phyloP scores from a whole-genome alignment of 2,113 vertebrate species.

The Odobenus rosmarus region DNA sequence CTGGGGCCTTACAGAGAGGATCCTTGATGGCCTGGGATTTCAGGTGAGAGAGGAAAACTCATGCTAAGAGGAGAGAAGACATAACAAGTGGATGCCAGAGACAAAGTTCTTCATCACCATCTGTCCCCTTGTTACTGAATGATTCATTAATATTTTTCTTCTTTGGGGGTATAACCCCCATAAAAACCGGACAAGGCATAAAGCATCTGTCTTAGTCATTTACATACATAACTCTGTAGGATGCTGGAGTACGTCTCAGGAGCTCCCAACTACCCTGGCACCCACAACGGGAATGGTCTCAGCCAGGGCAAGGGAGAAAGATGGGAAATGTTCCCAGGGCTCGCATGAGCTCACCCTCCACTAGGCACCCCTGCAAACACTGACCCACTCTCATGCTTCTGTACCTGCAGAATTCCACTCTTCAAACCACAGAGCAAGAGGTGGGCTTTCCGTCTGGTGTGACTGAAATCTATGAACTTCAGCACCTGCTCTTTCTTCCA shows the following conservation, averaged over 20 bases:
- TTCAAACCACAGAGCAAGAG: neutral
- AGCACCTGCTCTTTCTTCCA: neutral
- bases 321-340: rapidly evolving
- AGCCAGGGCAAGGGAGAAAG: neutral
- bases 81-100: neutral
- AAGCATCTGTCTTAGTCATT: neutral
- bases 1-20: neutral
- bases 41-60: neutral
- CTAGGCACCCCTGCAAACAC: neutral
- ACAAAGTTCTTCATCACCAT: neutral
- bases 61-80: neutral
- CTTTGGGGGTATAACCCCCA: neutral
- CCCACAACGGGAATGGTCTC: neutral
- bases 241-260: neutral
- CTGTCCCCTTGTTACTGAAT: neutral
- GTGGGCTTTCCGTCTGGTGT: neutral
- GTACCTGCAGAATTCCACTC: neutral
- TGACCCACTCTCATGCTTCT: neutral
- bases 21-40: neutral
- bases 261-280: neutral
- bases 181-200: neutral
- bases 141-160: neutral
- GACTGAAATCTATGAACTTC: neutral
- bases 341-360: neutral
- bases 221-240: neutral